Conservation (phyloP, 2,797 vertebrate genomes). For the Dermochelys coriacea region DNA sequence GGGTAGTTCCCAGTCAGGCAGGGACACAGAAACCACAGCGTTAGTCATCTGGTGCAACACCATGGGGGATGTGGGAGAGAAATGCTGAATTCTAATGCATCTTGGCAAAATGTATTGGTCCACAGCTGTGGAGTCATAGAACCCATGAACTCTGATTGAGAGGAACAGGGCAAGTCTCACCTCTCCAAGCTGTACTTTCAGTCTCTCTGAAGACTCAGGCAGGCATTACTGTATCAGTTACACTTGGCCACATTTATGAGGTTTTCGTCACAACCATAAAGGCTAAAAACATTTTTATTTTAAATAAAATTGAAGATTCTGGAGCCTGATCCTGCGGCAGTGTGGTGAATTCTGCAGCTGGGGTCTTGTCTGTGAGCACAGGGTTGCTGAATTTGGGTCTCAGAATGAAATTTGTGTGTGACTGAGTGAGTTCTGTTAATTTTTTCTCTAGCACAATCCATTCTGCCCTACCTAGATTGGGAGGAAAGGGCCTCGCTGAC, state of each 20-base stretch:
- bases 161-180: background rate
- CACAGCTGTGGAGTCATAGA: background rate
- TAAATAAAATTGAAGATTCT: conserved; percentile 60
- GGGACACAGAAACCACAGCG: background rate
- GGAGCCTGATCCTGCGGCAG: background rate
- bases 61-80: background rate
- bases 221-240: background rate
- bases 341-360: background rate
- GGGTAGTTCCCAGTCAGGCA: background rate
- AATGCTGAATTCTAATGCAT: background rate
- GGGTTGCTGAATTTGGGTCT: background rate
- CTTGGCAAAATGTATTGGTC: background rate
- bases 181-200: background rate
- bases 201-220: background rate
- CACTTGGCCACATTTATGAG: background rate
- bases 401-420: background rate
- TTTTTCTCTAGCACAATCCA: background rate
- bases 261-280: background rate
- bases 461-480: no score
- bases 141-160: background rate
- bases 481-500: background rate
- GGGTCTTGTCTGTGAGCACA: background rate
- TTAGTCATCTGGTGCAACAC: background rate
- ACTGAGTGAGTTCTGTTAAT: background rate
- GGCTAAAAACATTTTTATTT: conserved; percentile 37